Evolutionary conservation across 1,140 invertebrate species (phyloP), one percentile per base, ranked within the genome.

Genomic region (Uloborus diversus): DNA sequence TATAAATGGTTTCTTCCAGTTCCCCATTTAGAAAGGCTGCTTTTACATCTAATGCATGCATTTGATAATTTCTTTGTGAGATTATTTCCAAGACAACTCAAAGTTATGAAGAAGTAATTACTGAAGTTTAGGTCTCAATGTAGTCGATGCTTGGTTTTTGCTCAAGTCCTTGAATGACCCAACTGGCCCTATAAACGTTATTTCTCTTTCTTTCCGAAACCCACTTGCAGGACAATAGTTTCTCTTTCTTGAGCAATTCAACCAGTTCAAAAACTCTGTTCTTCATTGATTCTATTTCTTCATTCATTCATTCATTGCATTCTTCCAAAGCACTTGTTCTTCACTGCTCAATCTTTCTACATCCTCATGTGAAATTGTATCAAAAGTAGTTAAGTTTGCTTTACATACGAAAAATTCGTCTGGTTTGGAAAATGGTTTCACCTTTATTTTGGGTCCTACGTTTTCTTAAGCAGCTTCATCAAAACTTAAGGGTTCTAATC

Each of bases 1-100:
- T 84, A 56, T 86, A 88, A 2, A 88, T 84, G 14, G 87, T 85
- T 81, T 85, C 85, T 53, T 85, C 51, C 13, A 88, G 61, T 32
- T 83, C 73, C 4, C 85, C 86, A 82, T 88, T 79, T 9, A 87
- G 81, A 80, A 87, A 82, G 85, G 79, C 75, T 80, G 83, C 82
- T 85, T 65, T 71, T 76, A 83, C 85, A 76, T 73, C 85, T 82
- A 69, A 83, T 70, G 86, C 75, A 71, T 81, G 27, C 79, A 87
- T 71, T 25, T 71, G 4, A 14, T 84, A 66, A 51, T 84, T 65
- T 17, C 83, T n/a, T 62, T 80, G 64, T 17, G 28, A 5, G 49
- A 66, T 28, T 35, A 47, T 27, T 23, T 11, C 49, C 49, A 49
- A 23, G n/a, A 42, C 35, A 66, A 42, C 20, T 47, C 23, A 0